Evolutionary conservation across 2,888 invertebrate genomes (phyloP), one percentile per base, ranked within the genome.

Genomic region (Stenotaenia linearis): DNA sequence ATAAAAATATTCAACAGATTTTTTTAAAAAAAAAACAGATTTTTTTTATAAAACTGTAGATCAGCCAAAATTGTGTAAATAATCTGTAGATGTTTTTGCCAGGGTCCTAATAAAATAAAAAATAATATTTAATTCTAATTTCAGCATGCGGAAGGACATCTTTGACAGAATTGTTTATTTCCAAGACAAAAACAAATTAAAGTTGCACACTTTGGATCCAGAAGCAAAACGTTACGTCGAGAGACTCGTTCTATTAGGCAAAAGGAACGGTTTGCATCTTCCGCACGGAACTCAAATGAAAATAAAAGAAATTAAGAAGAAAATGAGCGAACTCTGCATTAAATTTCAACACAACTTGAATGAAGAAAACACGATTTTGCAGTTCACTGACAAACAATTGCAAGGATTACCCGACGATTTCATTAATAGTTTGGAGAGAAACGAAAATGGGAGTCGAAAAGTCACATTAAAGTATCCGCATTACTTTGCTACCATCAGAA

Each of bases 381-480:
- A 86, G 79, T 88, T 88, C 81, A 83, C 86, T 25, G 84, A 85
- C 37, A 85, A 87, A 79, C 86, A 88, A 79, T 82, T 88, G 74
- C 85, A 85, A 84, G 85, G 85, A 23, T 81, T 86, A 81, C 83
- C 84, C 9, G 81, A 81, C 0, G 83, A 84, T 56, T 85, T 85
- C 78, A 78, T 85, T 37, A 80, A 83, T 40, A 82, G 82, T n/a
- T 82, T 85, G n/a, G 83, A 84, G 76, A 83, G 83, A 82, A 82
- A 84, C n/a, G 85, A 85, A 6, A 83, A 82, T 61, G 87, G 86
- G 7, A 86, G 86, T 79, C 83, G 83, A 79, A 86, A 87, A 81
- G 86, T 88, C 9, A 85, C 87, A n/a, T 82, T 88, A 80, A 87
- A 88, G 81, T 88, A 88, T 82, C 88, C 88, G 0, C 88, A 88